phyloP scores from a whole-genome alignment of 2,797 vertebrate genomes.

The Catostomus latipinnis region DNA sequence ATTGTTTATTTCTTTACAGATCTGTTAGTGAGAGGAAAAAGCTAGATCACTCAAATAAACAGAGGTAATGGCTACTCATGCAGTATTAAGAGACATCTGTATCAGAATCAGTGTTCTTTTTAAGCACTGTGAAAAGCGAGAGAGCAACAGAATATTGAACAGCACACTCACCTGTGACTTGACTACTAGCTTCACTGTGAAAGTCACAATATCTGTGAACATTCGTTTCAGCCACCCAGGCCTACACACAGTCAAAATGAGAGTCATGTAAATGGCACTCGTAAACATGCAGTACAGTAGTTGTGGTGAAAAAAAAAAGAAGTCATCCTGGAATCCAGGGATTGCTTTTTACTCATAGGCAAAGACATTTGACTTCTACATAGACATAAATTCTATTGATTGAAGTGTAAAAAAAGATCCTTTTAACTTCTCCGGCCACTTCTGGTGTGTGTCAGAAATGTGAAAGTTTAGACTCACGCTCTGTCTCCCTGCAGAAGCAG shows the following conservation, averaged over 20 bases:
- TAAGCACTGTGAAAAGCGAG: too few species aligned
- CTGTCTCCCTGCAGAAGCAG: conserved; percentile 85
- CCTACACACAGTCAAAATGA: conserved; percentile 66
- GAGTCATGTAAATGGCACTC: neutral
- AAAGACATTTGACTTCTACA: neutral
- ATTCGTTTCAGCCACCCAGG: conserved; percentile 87
- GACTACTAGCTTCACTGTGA: conserved; percentile 85
- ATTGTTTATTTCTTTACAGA: conserved; percentile 88
- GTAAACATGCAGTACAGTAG: neutral
- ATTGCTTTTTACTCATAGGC: neutral
- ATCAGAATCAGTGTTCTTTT: too few species aligned
- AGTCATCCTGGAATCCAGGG: neutral
- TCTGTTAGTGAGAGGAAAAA: conserved; percentile 71
- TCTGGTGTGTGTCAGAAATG: neutral
- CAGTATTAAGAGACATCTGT: too few species aligned
- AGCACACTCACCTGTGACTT: conserved; percentile 83
- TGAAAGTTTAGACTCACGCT: conserved; percentile 69
- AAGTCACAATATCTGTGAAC: conserved; percentile 87
- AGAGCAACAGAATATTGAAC: neutral
- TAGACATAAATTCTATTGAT: too few species aligned
- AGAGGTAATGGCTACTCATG: neutral
- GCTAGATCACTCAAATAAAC: neutral
- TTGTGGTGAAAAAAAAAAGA: neutral
- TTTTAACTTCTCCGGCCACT: neutral
- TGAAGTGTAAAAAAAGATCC: too few species aligned